Percentiles rank a stretch among this genome's conserved stretches.
Conservation (phyloP, 2,888 invertebrate genomes). For the Eumacrocentrus americanus region DNA sequence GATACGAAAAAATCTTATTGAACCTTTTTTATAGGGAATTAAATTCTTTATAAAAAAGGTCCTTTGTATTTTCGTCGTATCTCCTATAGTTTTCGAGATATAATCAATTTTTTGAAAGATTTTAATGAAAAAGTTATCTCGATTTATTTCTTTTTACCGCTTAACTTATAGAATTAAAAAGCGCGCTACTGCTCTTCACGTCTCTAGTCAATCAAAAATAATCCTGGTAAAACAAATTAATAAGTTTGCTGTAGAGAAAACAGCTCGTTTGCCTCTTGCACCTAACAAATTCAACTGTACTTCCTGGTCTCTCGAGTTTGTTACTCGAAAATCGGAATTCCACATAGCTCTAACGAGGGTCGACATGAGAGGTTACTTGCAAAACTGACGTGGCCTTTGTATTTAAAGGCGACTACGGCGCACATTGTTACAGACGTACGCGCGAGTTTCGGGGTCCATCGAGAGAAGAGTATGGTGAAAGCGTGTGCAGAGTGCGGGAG, state of each 20-base stretch:
- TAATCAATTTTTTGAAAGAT: too few species aligned
- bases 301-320: slow-evolving; percentile 12
- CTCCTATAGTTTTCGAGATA: too few species aligned
- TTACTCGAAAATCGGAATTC: slow-evolving; percentile 22
- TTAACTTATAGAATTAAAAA: slow-evolving; percentile 1
- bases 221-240: slow-evolving; percentile 3
- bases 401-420: slow-evolving; percentile 24
- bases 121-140: background rate
- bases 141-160: background rate
- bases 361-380: background rate
- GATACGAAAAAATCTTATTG: too few species aligned
- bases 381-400: slow-evolving; percentile 9
- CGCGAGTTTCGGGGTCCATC: slow-evolving; percentile 14
- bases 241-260: slow-evolving; percentile 4
- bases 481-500: slow-evolving; percentile 13
- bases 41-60: too few species aligned
- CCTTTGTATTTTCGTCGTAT: too few species aligned
- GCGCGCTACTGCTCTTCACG: background rate
- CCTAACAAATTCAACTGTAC: slow-evolving; percentile 5
- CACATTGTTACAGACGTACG: slow-evolving; percentile 32
- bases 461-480: slow-evolving; percentile 20
- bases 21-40: too few species aligned
- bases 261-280: slow-evolving; percentile 5
- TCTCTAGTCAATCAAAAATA: too few species aligned
- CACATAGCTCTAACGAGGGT: slow-evolving; percentile 18